phyloP scores from a whole-genome alignment of 2,888 invertebrate genomes.

The Apamea sordens region DNA sequence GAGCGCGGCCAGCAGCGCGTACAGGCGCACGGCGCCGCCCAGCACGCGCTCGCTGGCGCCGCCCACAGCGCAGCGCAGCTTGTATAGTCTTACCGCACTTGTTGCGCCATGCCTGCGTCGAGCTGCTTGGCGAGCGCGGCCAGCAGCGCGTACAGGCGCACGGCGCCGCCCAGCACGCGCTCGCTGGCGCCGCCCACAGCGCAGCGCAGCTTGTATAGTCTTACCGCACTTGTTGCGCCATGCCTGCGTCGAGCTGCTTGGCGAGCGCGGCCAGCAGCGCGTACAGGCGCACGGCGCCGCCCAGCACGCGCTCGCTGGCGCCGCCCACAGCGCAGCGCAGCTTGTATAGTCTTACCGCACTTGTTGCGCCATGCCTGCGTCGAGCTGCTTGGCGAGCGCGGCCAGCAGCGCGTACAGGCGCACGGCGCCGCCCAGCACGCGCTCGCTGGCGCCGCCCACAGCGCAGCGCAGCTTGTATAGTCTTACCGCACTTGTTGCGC shows the following conservation, averaged over 20 bases:
- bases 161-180: constrained; percentile 72
- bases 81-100: constrained; percentile 68
- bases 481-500: constrained; percentile 72
- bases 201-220: constrained; percentile 66
- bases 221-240: constrained; percentile 73
- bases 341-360: constrained; percentile 69
- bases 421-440: constrained; percentile 73
- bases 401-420: constrained; percentile 77
- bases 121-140: constrained; percentile 73
- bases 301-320: constrained; percentile 77
- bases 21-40: constrained; percentile 73
- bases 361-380: constrained; percentile 65
- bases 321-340: constrained; percentile 77
- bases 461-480: constrained; percentile 67
- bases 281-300: constrained; percentile 76
- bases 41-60: constrained; percentile 78
- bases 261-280: constrained; percentile 73
- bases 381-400: constrained; percentile 73
- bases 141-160: constrained; percentile 77
- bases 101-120: constrained; percentile 66
- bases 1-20: constrained; percentile 74
- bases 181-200: constrained; percentile 77
- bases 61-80: constrained; percentile 78
- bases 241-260: constrained; percentile 69
- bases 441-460: constrained; percentile 78